Conservation (phyloP, 2,888 invertebrate species). For the Gnatocerus cornutus region DNA sequence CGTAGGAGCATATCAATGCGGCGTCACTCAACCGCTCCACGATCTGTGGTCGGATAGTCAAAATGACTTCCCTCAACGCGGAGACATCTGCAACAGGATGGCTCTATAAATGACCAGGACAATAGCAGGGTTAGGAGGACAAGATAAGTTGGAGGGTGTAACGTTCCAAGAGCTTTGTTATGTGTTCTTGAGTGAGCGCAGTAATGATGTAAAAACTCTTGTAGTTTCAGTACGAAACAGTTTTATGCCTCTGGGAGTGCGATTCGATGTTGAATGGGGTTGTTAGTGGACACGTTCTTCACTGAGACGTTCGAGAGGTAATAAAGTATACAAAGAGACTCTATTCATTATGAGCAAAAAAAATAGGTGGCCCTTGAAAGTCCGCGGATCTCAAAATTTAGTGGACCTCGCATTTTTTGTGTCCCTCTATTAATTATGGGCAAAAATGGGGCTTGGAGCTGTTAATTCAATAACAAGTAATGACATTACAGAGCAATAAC, state of each 20-base stretch:
- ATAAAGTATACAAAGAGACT: conserved; percentile 33
- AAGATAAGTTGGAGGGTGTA: conserved; percentile 57
- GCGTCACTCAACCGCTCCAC: conserved; percentile 81
- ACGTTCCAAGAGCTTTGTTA: conserved; percentile 55
- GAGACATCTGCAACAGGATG: conserved; percentile 73
- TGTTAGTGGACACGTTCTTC: conserved; percentile 36
- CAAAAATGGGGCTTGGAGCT: neutral
- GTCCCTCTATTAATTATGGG: no score
- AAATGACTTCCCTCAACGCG: conserved; percentile 81
- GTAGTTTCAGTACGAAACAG: conserved; percentile 40
- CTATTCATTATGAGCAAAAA: conserved; percentile 14
- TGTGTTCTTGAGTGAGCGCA: conserved; percentile 46
- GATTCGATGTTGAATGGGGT: conserved; percentile 23
- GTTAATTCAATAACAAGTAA: conserved; percentile 15
- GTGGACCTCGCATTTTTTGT: no score
- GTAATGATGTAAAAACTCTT: conserved; percentile 52
- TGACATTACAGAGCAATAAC: conserved; percentile 18
- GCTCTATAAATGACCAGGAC: conserved; percentile 23
- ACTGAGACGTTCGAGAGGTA: conserved; percentile 1
- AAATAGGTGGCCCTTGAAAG: no score
- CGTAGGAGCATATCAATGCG: conserved; percentile 82
- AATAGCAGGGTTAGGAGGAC: conserved; percentile 52
- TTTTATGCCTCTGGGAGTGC: conserved; percentile 45
- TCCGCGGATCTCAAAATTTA: no score
- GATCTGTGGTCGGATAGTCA: conserved; percentile 80